A percentile compares a stretch with the other conserved stretches of the same genome.
These are phyloP conservation scores for Phyllostomus discolor DNA, from an alignment of 2,113 vertebrate genomes.

Conservation along the genomic window DNA sequence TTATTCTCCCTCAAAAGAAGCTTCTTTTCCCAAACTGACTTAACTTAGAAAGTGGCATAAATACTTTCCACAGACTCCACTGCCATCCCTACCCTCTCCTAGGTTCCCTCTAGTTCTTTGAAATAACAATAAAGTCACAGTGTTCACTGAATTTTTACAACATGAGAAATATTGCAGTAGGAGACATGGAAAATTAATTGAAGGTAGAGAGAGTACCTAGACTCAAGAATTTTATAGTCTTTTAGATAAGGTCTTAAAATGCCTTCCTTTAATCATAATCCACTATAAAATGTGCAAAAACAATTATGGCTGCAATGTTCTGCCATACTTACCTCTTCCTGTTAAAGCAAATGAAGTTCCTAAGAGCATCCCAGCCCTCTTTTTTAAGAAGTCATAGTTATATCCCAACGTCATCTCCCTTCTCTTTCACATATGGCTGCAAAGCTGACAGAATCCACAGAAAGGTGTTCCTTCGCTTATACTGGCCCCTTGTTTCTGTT, in stretches of 20 bases:
- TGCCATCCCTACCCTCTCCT: not conserved
- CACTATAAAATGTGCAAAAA: not conserved
- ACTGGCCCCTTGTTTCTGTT: not conserved
- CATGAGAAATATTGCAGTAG: not conserved
- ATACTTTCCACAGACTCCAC: not conserved
- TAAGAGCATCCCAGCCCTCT: not conserved
- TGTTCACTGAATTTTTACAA: constrained; percentile 7
- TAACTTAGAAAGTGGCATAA: not conserved
- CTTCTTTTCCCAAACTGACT: not conserved
- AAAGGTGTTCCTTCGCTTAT: not conserved
- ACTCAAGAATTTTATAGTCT: not conserved
- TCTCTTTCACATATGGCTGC: not conserved
- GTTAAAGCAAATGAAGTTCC: not conserved
- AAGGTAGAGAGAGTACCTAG: not conserved
- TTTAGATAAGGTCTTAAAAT: constrained; percentile 33
- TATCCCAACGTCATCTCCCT: not conserved
- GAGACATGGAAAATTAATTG: not conserved
- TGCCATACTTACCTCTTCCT: not conserved
- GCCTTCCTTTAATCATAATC: constrained; percentile 5
- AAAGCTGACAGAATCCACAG: not conserved
- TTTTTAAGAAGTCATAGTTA: not conserved
- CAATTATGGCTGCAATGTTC: not conserved
- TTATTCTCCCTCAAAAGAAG: not conserved
- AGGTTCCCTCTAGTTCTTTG: not conserved
- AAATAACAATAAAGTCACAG: constrained; percentile 6